phyloP scores from a whole-genome alignment of 2,797 vertebrate species.

The Danio jaintianensis region DNA sequence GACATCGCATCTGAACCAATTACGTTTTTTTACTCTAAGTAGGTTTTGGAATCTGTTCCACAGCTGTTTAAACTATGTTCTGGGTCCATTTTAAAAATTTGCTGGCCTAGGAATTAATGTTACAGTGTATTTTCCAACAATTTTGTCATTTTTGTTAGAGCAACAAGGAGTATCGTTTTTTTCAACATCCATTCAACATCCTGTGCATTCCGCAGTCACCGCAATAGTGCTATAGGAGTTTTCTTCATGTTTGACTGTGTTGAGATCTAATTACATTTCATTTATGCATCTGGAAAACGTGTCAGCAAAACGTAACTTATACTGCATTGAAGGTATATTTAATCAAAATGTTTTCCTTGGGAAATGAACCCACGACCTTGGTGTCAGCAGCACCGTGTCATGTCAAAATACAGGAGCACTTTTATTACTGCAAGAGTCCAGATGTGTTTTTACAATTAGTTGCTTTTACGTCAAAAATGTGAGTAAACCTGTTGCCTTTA shows the following conservation, averaged over 20 bases:
- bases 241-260: background rate
- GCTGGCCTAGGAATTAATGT: background rate
- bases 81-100: background rate
- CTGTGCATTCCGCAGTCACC: conserved; percentile 6
- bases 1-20: conserved; percentile 41
- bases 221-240: background rate
- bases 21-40: background rate
- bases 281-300: conserved; percentile 30
- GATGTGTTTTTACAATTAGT: background rate
- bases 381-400: conserved; percentile 3
- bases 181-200: conserved; percentile 30
- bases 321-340: conserved; percentile 7
- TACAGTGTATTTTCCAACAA: conserved; percentile 16
- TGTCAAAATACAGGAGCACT: conserved; percentile 1
- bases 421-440: background rate
- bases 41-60: conserved; percentile 36
- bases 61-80: conserved; percentile 23
- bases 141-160: conserved; percentile 10
- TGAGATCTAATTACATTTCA: conserved; percentile 16
- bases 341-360: conserved; percentile 15
- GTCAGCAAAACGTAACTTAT: background rate
- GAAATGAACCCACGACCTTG: conserved; percentile 10
- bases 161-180: background rate
- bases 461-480: too few relatives aligned
- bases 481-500: too few relatives aligned